phyloP scores from a whole-genome alignment of 2,113 vertebrate species.

The Hepsetus odoe region DNA sequence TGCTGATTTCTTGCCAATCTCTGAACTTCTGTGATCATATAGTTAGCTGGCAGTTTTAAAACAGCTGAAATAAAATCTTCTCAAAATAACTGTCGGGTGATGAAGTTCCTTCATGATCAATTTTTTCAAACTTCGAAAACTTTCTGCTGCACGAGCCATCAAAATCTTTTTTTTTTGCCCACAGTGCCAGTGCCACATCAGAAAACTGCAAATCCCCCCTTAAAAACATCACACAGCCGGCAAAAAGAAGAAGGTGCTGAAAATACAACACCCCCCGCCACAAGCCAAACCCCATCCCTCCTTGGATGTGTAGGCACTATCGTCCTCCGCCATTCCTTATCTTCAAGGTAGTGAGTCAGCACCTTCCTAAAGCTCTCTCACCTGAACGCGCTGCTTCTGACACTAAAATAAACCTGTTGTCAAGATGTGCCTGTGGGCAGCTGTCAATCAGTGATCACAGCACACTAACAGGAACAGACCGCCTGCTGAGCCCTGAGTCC shows the following conservation, averaged over 20 bases:
- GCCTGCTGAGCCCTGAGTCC: not conserved
- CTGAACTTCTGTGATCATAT: not conserved
- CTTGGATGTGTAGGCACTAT: conserved; percentile 53
- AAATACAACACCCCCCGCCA: conserved; percentile 45
- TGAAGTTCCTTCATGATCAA: not conserved
- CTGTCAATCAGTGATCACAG: conserved; percentile 53
- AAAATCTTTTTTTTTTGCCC: conserved; percentile 44
- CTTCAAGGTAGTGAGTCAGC: conserved; percentile 61
- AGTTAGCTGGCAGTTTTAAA: not conserved
- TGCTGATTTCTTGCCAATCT: not conserved
- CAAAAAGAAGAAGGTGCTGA: conserved; percentile 56
- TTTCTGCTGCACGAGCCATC: conserved; percentile 25
- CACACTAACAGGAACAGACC: conserved; percentile 49
- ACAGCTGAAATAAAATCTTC: not conserved
- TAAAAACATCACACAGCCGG: conserved; percentile 62
- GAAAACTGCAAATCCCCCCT: conserved; percentile 34
- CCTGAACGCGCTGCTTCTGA: conserved; percentile 46
- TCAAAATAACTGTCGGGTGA: not conserved
- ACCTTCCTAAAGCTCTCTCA: conserved; percentile 56
- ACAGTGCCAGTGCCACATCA: conserved; percentile 53
- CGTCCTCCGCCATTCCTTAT: conserved; percentile 61
- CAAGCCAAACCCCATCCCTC: conserved; percentile 11
- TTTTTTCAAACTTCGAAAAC: not conserved
- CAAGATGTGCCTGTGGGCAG: conserved; percentile 36
- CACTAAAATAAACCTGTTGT: conserved; percentile 32